Evolutionary conservation across 2,113 vertebrate species (phyloP).

Genomic region (Tetrax tetrax): DNA sequence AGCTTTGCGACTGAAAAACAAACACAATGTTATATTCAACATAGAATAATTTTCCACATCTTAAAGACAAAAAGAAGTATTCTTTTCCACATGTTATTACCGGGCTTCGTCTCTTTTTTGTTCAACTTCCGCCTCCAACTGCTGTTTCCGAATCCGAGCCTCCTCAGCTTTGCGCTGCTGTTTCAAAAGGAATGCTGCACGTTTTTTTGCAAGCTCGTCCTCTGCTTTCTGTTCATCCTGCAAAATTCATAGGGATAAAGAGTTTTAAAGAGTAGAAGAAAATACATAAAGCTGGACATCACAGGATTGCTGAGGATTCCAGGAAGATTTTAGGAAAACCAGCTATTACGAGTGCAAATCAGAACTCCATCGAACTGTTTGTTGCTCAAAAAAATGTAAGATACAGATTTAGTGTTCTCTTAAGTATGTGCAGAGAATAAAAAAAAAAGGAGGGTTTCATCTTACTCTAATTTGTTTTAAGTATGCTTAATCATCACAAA

Average conservation of each 20-base stretch:
- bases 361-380: background rate
- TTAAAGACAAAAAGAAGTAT: background rate
- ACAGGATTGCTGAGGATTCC: background rate
- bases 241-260: background rate
- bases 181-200: constrained; percentile 90
- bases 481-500: background rate
- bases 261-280: background rate
- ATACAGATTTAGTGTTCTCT: background rate
- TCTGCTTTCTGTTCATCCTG: constrained; percentile 95
- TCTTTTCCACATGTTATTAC: constrained; percentile 48
- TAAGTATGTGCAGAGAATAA: background rate
- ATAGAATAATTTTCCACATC: fast-evolving
- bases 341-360: background rate
- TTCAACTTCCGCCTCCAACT: constrained; percentile 89
- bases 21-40: background rate
- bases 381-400: background rate
- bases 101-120: constrained; percentile 91
- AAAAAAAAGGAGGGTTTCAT: background rate
- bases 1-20: constrained; percentile 84
- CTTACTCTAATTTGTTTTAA: background rate
- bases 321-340: background rate
- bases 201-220: constrained; percentile 92
- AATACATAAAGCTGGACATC: background rate
- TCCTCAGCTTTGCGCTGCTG: constrained; percentile 97
- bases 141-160: constrained; percentile 85